Percentiles rank a stretch among this genome's conserved stretches.
phyloP scores from a whole-genome alignment of 2,888 invertebrate genomes.

The Drosophila eohydei region DNA sequence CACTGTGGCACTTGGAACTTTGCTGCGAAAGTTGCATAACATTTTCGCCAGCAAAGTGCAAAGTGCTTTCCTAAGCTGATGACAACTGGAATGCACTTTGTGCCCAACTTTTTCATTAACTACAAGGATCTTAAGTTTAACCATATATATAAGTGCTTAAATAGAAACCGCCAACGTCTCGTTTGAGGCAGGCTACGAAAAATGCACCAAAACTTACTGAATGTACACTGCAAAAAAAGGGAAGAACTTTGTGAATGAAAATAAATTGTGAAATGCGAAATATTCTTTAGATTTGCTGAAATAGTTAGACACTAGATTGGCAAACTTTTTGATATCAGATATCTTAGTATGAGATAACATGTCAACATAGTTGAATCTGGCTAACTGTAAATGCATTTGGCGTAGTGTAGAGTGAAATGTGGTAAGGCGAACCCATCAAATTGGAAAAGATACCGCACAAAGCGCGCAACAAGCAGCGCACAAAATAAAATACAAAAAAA shows the following conservation, averaged over 20 bases:
- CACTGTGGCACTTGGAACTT: constrained; percentile 17
- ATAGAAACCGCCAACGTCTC: constrained; percentile 8
- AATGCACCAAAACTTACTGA: neutral
- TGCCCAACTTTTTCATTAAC: constrained; percentile 38
- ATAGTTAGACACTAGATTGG: neutral
- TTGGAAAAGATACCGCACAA: constrained; percentile 59
- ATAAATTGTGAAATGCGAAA: neutral
- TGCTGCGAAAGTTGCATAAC: constrained; percentile 31
- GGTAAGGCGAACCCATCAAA: constrained; percentile 46
- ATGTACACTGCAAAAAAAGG: constrained; percentile 12
- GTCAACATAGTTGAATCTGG: neutral
- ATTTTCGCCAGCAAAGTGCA: constrained; percentile 37
- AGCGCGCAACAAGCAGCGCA: constrained; percentile 24
- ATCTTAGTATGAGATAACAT: neutral
- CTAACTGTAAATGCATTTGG: neutral
- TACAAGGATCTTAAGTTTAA: constrained; percentile 35
- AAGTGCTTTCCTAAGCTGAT: constrained; percentile 33
- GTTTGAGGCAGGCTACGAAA: constrained; percentile 19
- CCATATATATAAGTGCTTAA: constrained; percentile 26
- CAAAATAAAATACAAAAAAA: constrained; percentile 14
- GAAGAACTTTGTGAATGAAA: no score
- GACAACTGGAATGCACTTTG: constrained; percentile 33
- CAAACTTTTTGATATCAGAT: neutral
- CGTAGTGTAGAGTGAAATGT: constrained; percentile 23
- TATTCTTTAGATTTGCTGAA: neutral